Percentiles rank a stretch among this genome's conserved stretches.
These are phyloP conservation scores for Diadromus collaris DNA, from an alignment of 2,888 invertebrate species.

Conservation along the genomic window DNA sequence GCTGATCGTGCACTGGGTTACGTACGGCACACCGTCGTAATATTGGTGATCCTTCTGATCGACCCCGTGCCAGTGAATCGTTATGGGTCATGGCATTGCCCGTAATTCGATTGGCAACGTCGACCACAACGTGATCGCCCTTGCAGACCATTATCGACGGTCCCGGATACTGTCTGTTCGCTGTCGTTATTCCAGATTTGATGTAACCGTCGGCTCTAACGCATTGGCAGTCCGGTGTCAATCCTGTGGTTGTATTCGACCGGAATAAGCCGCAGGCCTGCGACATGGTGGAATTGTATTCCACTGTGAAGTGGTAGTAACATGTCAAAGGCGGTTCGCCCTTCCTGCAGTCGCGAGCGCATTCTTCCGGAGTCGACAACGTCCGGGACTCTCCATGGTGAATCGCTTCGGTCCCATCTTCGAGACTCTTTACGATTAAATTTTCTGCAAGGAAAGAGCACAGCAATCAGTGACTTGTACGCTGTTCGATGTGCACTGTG, in stretches of 20 bases:
- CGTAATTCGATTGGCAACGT: constrained; percentile 92
- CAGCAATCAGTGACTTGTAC: background rate
- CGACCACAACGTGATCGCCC: constrained; percentile 92
- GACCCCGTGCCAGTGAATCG: constrained; percentile 96
- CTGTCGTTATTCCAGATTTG: constrained; percentile 53
- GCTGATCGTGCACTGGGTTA: constrained; percentile 94
- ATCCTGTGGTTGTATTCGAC: constrained; percentile 60
- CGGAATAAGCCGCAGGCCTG: constrained; percentile 65
- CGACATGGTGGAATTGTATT: constrained; percentile 89
- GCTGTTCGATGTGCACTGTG: background rate
- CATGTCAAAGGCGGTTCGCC: constrained; percentile 93
- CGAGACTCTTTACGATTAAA: background rate
- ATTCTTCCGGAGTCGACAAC: constrained; percentile 93
- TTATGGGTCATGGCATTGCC: constrained; percentile 91
- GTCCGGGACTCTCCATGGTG: background rate
- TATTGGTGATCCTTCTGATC: constrained; percentile 91
- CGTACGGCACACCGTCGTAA: constrained; percentile 94
- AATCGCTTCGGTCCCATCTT: background rate
- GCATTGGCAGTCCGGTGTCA: constrained; percentile 65
- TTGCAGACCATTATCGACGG: constrained; percentile 89
- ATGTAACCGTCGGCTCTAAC: constrained; percentile 65
- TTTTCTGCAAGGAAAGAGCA: background rate
- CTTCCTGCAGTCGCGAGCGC: constrained; percentile 92
- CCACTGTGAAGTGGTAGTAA: constrained; percentile 94
- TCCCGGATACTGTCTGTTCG: constrained; percentile 68